These are phyloP conservation scores for Zaprionus nigranus DNA, from an alignment of 1,140 invertebrate genomes.

Conservation along the genomic window DNA sequence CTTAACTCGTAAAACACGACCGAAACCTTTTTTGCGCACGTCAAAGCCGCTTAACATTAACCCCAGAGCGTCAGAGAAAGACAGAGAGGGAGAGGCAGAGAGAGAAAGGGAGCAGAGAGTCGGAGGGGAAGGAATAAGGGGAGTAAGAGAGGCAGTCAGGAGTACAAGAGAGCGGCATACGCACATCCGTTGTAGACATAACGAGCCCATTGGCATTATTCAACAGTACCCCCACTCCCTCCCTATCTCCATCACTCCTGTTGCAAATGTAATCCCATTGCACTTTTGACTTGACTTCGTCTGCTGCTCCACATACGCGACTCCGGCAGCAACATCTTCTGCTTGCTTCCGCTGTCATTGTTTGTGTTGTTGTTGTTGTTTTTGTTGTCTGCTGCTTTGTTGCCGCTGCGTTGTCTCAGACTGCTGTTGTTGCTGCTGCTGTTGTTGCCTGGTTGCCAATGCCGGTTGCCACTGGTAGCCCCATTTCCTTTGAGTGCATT, in stretches of 20 bases:
- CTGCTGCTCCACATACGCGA: conserved; percentile 46
- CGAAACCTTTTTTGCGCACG: conserved; percentile 46
- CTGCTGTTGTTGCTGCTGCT: conserved; percentile 8
- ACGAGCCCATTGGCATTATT: conserved; percentile 47
- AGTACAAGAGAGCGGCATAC: conserved; percentile 10
- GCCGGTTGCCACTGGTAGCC: conserved; percentile 61
- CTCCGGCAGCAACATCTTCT: conserved; percentile 26
- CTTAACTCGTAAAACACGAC: conserved; percentile 9
- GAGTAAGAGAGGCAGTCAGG: neutral
- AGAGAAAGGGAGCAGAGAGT: neutral
- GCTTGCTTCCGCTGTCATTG: conserved; percentile 54
- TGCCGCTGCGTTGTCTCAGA: conserved; percentile 10
- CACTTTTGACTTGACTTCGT: conserved; percentile 59
- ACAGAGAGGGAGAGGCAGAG: neutral
- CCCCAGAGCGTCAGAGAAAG: neutral
- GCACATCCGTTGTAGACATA: conserved; percentile 56
- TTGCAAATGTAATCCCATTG: conserved; percentile 60
- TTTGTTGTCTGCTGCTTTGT: conserved; percentile 22
- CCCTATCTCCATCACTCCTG: neutral
- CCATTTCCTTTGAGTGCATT: conserved; percentile 72
- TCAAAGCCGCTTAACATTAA: conserved; percentile 41
- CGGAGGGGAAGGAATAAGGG: neutral
- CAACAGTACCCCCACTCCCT: neutral
- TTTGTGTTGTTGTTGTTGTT: neutral
- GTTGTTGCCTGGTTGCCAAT: conserved; percentile 33